These are phyloP conservation scores for Dastarcus helophoroides DNA, from an alignment of 2,888 invertebrate genomes.

Conservation along the genomic window DNA sequence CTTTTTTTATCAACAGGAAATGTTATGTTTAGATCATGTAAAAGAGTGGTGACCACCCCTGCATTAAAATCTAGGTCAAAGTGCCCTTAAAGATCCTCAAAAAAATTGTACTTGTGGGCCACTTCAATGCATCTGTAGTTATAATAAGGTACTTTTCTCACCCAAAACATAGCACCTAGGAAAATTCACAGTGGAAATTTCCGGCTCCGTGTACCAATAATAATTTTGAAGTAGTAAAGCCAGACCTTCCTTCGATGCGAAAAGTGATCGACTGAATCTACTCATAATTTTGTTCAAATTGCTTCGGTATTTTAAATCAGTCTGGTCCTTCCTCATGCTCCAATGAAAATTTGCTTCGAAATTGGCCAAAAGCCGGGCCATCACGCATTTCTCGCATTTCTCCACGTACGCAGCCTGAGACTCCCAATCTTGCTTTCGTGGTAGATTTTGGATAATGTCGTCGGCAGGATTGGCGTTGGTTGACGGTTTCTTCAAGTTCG, in stretches of 20 bases:
- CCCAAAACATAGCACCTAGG: constrained; percentile 76
- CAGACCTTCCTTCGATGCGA: constrained; percentile 87
- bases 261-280: constrained; percentile 75
- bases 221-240: constrained; percentile 67
- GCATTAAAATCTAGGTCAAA: no score
- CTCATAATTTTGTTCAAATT: constrained; percentile 59
- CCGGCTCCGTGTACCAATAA: constrained; percentile 77
- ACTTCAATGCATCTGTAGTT: no score
- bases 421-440: constrained; percentile 34
- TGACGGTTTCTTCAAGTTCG: constrained; percentile 2
- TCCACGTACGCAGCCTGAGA: constrained; percentile 38
- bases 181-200: constrained; percentile 67
- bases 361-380: constrained; percentile 67
- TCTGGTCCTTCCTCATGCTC: constrained; percentile 76
- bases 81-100: no score
- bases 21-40: no score
- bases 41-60: no score
- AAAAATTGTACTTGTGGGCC: no score
- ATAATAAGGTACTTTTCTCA: no score
- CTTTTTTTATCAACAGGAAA: no score
- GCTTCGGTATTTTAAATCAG: constrained; percentile 54
- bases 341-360: constrained; percentile 79
- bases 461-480: constrained; percentile 18
- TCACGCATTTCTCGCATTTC: constrained; percentile 53
- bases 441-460: constrained; percentile 33